Conservation (phyloP, 2,113 vertebrate species). For the Ceyx melanurus region DNA sequence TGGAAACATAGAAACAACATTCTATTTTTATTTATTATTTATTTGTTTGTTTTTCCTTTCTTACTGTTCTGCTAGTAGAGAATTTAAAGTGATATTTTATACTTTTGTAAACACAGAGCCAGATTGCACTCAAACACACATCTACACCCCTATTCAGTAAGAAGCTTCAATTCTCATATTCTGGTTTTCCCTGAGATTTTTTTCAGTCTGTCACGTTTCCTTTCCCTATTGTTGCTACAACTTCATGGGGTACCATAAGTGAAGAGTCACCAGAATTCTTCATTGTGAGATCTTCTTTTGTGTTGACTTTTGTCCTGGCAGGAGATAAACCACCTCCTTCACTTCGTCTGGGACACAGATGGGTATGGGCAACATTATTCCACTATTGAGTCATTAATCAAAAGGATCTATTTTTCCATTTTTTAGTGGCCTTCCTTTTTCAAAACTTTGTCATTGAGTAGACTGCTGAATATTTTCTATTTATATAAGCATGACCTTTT, state of each 20-base stretch:
- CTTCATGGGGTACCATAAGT: background rate
- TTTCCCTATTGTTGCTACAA: slow-evolving; percentile 28
- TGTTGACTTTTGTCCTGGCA: slow-evolving; percentile 45
- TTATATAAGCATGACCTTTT: background rate
- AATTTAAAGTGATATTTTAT: background rate
- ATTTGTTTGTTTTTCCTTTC: background rate
- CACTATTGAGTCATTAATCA: slow-evolving; percentile 1
- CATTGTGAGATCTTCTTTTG: slow-evolving; percentile 38
- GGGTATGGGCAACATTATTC: slow-evolving; percentile 42
- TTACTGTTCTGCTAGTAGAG: background rate
- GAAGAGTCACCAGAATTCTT: slow-evolving; percentile 39
- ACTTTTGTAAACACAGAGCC: background rate
- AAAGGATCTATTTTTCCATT: slow-evolving; percentile 40
- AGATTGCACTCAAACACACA: background rate
- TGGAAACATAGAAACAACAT: background rate
- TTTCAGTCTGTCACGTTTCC: background rate
- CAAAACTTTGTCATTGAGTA: slow-evolving; percentile 16
- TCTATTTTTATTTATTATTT: background rate
- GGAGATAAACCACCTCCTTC: slow-evolving; percentile 41
- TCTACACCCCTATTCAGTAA: background rate
- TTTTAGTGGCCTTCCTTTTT: background rate
- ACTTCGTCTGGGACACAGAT: slow-evolving; percentile 52
- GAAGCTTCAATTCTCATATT: background rate
- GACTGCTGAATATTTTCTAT: background rate
- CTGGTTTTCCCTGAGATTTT: background rate